These are phyloP conservation scores for Watsonalla cultraria DNA, from an alignment of 2,888 invertebrate genomes.

Conservation along the genomic window DNA sequence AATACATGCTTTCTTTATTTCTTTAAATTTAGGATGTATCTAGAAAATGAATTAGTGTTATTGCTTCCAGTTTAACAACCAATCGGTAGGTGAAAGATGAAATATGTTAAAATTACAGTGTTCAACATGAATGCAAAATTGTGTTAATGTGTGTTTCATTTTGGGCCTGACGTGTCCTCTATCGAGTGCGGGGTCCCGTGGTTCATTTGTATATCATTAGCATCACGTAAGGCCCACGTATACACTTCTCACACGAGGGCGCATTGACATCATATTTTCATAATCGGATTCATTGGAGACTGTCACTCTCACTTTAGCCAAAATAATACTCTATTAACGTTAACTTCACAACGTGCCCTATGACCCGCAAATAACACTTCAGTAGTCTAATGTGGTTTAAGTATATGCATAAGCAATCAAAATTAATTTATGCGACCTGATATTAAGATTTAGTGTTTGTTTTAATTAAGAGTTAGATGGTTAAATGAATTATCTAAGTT, in stretches of 20 bases:
- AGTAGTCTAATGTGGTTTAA: no score
- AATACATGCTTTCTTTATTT: no score
- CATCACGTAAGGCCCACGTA: slow-evolving; percentile 22
- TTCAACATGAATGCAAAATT: slow-evolving; percentile 2
- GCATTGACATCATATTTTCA: slow-evolving; percentile 55
- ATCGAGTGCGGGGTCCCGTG: slow-evolving; percentile 23
- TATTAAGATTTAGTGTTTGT: no score
- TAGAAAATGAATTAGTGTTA: no score
- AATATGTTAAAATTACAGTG: no score
- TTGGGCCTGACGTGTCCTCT: slow-evolving; percentile 6
- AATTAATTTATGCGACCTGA: no score
- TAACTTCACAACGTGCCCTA: slow-evolving; percentile 1
- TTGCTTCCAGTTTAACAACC: no score
- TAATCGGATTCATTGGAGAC: slow-evolving; percentile 44
- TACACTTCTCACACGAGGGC: slow-evolving; percentile 22
- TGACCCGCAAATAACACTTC: background rate
- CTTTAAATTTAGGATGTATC: no score
- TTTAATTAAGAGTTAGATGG: no score
- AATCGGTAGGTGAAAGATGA: no score
- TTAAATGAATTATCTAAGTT: no score
- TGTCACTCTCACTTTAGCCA: slow-evolving; percentile 10
- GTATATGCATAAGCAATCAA: no score
- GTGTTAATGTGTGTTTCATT: background rate
- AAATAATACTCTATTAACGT: slow-evolving; percentile 14
- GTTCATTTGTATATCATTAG: slow-evolving; percentile 59